Evolutionary conservation across 2,113 vertebrate genomes (phyloP), one percentile per base, ranked within the genome.

Genomic region (Neogobius melanostomus): DNA sequence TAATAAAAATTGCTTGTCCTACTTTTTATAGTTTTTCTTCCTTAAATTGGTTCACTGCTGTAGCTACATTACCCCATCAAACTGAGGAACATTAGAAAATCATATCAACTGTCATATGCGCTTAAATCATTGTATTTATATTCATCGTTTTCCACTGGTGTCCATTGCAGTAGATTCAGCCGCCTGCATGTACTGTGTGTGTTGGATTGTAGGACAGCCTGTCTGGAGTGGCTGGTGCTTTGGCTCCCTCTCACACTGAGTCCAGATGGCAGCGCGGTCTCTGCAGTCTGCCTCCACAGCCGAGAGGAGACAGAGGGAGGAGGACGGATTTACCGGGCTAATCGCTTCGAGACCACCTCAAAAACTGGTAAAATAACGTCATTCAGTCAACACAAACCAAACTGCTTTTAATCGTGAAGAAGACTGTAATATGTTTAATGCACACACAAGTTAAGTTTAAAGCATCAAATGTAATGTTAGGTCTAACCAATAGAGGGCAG

Each of bases 241-340:
- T 71, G 64, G 71, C 68, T 76, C 76, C 60, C 77, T 82, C 75
- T 75, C 72, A 51, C 15, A 44, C 80, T 72, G 71, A 83, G 82
- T 80, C 82, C 87, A 90, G 89, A 91, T 89, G 88, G 88, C 82
- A 53, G 66, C 9, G 44, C 85, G 77, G 70, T 66, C 84, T 86
- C 72, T 74, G 79, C 83, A 86, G 80, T 71, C 79, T 76, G 85
- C 70, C 66, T 76, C 66, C 14, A 76, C 80, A 88, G 85, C 64
- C 72, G 73, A 79, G 76, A 60, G 47, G 51, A 76, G 68, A 72
- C 14, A 50, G 71, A 81, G 69, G 75, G 72, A 75, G 72, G 71
- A 74, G 69, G 50, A 14, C 61, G 74, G 69, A 81, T 86, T 21
- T 83, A 80, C 7, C 21, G 52, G 45, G 66, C 53, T 81, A 74